Evolutionary conservation across 1,140 invertebrate genomes (phyloP), one percentile per base, ranked within the genome.

Genomic region (Tetragnatha versicolor): DNA sequence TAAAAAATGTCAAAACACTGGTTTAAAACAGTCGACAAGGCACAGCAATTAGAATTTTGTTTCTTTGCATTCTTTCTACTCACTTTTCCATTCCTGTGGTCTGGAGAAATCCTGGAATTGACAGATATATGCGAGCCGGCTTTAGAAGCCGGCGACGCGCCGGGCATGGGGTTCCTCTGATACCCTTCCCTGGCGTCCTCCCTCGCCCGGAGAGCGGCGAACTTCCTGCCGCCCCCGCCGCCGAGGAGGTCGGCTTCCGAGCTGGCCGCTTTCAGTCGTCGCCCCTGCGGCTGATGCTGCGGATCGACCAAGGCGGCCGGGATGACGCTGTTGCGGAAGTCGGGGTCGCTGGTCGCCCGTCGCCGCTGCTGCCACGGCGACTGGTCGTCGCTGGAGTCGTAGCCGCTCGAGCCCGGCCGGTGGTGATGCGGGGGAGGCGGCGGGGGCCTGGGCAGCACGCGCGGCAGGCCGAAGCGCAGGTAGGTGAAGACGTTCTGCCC

Each of bases 401-500:
- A 96, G 2, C 94, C 94, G 79, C 93, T 94, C 9, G 93, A 95
- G 0, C 90, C 90, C 82, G 91, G 90, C 14, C 87, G 81, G 39
- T 61, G 70, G 25, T 37, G 33, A 33, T 49, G 39, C 9, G 45
- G 22, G 14, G 51, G 33, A n/a, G 31, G 10, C 2, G 55, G 27
- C 14, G 90, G 89, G 75, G 90, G 91, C 0, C 93, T 94, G 25
- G 94, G 94, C 84, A 96, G 91, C 0, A 96, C 95, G 39, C 95
- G 88, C 0, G 95, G 95, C 53, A 97, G 86, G 2, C 95, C 95
- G 83, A 97, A 97, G 85, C 96, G 95, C 29, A 97, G 88, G 86
- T 96, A 96, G 3, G 94, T 95, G 85, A 94, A 95, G 87, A 96
- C 95, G 83, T 96, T 96, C 10, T 92, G 92, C 20, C 93, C 83